Conservation (phyloP, 2,888 invertebrate species). For the Nephrotoma flavescens region DNA sequence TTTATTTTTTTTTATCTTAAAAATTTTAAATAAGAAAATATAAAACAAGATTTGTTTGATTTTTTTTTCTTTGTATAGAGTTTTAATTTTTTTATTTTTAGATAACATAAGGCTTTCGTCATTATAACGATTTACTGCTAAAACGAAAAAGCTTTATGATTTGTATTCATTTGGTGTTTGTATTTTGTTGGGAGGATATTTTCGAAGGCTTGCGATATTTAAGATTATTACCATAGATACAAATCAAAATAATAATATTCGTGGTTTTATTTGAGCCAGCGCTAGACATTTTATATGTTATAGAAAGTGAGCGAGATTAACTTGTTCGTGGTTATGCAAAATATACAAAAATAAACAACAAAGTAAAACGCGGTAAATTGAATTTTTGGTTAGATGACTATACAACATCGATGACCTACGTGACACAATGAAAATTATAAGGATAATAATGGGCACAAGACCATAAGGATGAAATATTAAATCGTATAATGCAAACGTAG, state of each 20-base stretch:
- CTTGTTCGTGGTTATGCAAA: too few relatives aligned
- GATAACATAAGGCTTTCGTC: neutral
- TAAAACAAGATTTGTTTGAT: neutral
- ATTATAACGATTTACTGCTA: neutral
- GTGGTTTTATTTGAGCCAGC: too few relatives aligned
- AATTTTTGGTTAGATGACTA: too few relatives aligned
- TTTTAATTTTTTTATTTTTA: neutral
- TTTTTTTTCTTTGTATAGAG: neutral
- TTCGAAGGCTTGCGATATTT: neutral
- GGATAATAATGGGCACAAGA: neutral
- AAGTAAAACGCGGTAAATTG: too few relatives aligned
- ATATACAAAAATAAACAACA: too few relatives aligned
- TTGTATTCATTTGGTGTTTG: neutral
- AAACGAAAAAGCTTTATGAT: neutral
- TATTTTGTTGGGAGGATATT: neutral
- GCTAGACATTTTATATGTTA: too few relatives aligned
- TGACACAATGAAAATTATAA: neutral
- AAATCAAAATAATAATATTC: too few relatives aligned
- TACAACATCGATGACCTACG: neutral
- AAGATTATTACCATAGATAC: too few relatives aligned
- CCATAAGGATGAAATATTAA: neutral
- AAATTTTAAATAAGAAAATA: neutral
- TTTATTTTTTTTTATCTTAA: constrained; percentile 2
- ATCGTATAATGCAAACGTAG: neutral
- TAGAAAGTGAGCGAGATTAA: too few relatives aligned